phyloP scores from a whole-genome alignment of 1,140 invertebrate genomes.

The Phortica variegata region DNA sequence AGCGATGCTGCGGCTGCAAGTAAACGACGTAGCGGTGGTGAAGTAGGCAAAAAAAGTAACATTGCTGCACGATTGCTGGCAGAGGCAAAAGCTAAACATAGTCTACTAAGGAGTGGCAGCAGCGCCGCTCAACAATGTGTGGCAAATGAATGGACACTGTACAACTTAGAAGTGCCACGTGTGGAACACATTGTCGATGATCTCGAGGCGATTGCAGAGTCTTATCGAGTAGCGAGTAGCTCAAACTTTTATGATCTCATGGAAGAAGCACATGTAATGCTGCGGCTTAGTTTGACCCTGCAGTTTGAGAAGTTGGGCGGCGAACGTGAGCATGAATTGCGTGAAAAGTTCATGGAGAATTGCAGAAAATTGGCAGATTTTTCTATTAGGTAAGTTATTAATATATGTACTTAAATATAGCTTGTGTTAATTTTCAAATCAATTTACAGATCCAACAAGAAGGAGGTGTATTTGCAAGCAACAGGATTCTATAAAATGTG shows the following conservation, averaged over 20 bases:
- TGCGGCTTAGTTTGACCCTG: slow-evolving; percentile 37
- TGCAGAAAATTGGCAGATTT: slow-evolving; percentile 50
- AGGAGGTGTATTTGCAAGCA: slow-evolving; percentile 49
- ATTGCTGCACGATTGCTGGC: slow-evolving; percentile 44
- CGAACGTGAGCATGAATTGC: slow-evolving; percentile 36
- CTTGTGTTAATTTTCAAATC: not conserved
- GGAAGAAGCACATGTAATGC: slow-evolving; percentile 53
- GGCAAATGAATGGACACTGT: slow-evolving; percentile 67
- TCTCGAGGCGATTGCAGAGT: slow-evolving; percentile 66
- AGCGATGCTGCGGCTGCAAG: slow-evolving; percentile 18
- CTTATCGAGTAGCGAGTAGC: slow-evolving; percentile 64
- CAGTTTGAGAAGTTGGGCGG: slow-evolving; percentile 33
- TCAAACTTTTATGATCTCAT: slow-evolving; percentile 51
- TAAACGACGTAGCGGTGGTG: slow-evolving; percentile 44
- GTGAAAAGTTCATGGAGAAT: slow-evolving; percentile 39
- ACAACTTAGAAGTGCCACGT: slow-evolving; percentile 65
- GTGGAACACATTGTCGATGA: slow-evolving; percentile 66
- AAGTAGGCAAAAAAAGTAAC: slow-evolving; percentile 32
- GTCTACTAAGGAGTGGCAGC: slow-evolving; percentile 38
- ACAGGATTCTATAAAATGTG: slow-evolving; percentile 55
- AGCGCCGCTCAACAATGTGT: slow-evolving; percentile 26
- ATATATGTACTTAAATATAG: not conserved
- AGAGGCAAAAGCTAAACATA: slow-evolving; percentile 51
- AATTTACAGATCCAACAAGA: slow-evolving; percentile 33
- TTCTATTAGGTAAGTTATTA: slow-evolving; percentile 38